Evolutionary conservation across 2,797 vertebrate genomes (phyloP).

Genomic region (Potorous gilbertii): DNA sequence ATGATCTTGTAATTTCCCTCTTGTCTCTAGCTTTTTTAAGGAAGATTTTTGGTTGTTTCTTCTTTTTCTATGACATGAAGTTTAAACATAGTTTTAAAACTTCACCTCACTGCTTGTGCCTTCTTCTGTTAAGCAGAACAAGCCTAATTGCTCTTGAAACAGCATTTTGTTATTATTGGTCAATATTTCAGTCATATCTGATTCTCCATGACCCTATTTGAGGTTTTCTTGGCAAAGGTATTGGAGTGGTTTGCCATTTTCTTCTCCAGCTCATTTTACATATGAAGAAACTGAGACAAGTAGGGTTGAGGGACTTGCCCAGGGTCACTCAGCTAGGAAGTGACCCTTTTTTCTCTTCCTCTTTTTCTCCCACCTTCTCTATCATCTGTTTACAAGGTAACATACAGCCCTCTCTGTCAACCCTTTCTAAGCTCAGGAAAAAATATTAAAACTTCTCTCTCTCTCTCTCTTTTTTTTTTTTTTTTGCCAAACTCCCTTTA

Average conservation of each 20-base stretch:
- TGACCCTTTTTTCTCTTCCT: slow-evolving; percentile 59
- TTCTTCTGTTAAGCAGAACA: background rate
- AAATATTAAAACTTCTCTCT: background rate
- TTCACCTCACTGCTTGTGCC: background rate
- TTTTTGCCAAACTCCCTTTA: background rate
- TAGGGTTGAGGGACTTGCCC: background rate
- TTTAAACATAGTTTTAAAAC: background rate
- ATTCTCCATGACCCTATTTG: too few relatives aligned
- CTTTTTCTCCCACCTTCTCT: slow-evolving; percentile 47
- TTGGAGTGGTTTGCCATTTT: too few relatives aligned
- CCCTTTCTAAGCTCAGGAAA: slow-evolving; percentile 58
- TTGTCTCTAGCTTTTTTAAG: background rate
- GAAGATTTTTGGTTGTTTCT: background rate
- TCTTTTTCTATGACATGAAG: background rate
- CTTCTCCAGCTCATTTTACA: background rate
- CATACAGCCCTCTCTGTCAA: slow-evolving; percentile 52
- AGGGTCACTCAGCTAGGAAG: background rate
- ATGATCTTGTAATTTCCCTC: too few relatives aligned
- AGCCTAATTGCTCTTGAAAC: background rate
- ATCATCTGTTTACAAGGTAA: slow-evolving; percentile 75
- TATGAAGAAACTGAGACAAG: background rate
- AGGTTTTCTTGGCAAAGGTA: too few relatives aligned
- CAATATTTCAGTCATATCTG: too few relatives aligned
- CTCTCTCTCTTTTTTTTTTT: background rate
- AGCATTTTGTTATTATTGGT: too few relatives aligned